phyloP scores from a whole-genome alignment of 2,113 vertebrate species.

The Craseonycteris thonglongyai region DNA sequence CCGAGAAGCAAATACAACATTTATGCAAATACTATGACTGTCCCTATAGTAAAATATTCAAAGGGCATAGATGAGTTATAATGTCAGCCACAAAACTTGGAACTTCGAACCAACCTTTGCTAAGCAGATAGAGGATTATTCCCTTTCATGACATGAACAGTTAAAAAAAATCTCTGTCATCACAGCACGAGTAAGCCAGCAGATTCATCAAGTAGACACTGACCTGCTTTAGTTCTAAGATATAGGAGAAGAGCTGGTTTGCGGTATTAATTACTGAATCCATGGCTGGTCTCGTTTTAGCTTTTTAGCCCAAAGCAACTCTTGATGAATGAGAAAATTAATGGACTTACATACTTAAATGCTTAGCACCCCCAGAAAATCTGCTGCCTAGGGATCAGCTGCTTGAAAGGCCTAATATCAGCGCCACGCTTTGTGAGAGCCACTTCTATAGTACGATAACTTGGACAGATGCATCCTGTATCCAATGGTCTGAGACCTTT shows the following conservation, averaged over 20 bases:
- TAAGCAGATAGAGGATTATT: background rate
- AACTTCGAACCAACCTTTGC: background rate
- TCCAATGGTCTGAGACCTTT: background rate
- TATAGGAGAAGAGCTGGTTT: background rate
- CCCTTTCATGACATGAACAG: background rate
- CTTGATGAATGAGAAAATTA: background rate
- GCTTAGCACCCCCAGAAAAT: background rate
- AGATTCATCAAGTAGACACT: slow-evolving; percentile 12
- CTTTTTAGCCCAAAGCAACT: slow-evolving; percentile 30
- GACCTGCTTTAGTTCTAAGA: slow-evolving; percentile 20
- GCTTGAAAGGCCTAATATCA: background rate
- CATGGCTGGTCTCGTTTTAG: slow-evolving; percentile 16
- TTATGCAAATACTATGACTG: background rate
- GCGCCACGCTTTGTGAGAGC: background rate
- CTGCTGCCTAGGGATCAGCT: background rate
- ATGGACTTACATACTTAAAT: background rate
- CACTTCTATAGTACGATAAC: background rate
- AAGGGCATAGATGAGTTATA: background rate
- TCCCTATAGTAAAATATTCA: background rate
- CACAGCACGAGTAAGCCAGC: background rate
- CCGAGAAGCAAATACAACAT: background rate
- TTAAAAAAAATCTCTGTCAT: background rate
- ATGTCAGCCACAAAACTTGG: background rate
- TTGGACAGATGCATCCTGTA: background rate
- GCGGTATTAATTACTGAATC: background rate